Evolutionary conservation across 2,888 invertebrate species (phyloP).

Genomic region (Allophyes oxyacanthae): DNA sequence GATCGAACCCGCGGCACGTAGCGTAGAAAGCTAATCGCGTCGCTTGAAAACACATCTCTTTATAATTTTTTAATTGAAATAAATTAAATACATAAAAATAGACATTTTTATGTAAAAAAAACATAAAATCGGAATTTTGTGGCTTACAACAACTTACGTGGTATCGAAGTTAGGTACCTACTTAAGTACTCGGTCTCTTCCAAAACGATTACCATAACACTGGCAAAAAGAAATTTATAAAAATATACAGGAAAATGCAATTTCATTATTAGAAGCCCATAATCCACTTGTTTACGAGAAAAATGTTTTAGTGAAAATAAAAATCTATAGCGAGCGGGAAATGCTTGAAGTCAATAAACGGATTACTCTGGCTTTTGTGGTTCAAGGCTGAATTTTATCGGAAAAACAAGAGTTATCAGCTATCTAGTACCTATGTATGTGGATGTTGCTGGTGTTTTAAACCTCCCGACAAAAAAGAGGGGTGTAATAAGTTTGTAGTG

Average conservation of each 20-base stretch:
- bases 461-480: no score
- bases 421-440: conserved; percentile 21
- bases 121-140: no score
- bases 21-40: no score
- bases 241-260: conserved; percentile 27
- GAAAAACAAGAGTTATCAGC: conserved; percentile 38
- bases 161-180: no score
- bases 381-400: conserved; percentile 51
- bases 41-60: no score
- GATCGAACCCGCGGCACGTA: no score
- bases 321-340: conserved; percentile 45
- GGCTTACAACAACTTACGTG: no score
- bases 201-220: not conserved
- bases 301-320: conserved; percentile 55
- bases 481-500: no score
- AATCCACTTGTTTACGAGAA: conserved; percentile 56
- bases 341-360: conserved; percentile 65
- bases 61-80: no score
- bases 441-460: conserved; percentile 5
- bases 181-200: no score
- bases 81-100: no score
- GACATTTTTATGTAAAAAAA: no score
- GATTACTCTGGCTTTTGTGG: conserved; percentile 56
- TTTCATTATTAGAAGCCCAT: conserved; percentile 44
- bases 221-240: not conserved